phyloP scores from a whole-genome alignment of 2,888 invertebrate genomes.

The Eupithecia centaureata region DNA sequence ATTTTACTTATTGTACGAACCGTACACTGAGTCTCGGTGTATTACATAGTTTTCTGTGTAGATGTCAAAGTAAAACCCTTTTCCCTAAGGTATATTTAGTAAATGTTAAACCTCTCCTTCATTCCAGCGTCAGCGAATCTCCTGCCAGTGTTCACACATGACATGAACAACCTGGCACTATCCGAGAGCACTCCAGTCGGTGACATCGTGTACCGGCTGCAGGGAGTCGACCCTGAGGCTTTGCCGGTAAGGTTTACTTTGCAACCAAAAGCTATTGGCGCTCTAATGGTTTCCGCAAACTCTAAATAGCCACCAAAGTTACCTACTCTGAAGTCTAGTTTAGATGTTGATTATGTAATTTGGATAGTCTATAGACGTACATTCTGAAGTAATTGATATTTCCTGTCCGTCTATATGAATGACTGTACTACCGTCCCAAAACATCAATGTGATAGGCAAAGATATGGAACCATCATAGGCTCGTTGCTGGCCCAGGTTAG shows the following conservation, averaged over 20 bases:
- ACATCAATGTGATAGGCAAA: neutral
- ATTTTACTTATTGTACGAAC: no score
- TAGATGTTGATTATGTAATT: neutral
- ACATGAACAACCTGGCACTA: slow-evolving; percentile 90
- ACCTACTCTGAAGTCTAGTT: neutral
- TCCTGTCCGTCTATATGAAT: neutral
- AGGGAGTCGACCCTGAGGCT: slow-evolving; percentile 92
- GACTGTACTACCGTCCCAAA: neutral
- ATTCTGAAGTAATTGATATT: neutral
- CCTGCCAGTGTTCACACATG: slow-evolving; percentile 89
- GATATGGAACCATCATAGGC: neutral
- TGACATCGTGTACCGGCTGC: slow-evolving; percentile 89
- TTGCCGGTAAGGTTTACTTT: slow-evolving; percentile 83
- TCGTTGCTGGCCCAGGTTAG: neutral
- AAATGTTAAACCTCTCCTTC: neutral
- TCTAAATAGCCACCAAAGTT: neutral
- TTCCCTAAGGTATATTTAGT: no score
- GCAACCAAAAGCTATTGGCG: neutral
- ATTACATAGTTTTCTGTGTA: no score
- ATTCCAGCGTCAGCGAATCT: slow-evolving; percentile 79
- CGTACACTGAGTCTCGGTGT: no score
- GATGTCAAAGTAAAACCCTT: no score
- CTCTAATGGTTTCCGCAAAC: no score
- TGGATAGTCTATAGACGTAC: neutral
- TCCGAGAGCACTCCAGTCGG: slow-evolving; percentile 92